Conservation (phyloP, 2,113 vertebrate genomes). For the Anoura caudifer region DNA sequence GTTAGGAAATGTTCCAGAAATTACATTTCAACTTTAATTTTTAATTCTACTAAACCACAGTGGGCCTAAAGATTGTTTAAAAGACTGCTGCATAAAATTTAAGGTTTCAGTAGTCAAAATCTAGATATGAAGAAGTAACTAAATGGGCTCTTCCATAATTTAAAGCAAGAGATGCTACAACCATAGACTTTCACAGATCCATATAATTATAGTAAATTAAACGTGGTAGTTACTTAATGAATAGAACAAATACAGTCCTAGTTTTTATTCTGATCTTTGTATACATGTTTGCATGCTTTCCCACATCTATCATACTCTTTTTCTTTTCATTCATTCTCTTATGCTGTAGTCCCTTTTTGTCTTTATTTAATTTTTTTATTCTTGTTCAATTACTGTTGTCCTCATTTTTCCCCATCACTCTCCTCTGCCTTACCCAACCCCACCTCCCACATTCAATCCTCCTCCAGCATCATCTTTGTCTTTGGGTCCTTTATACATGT, state of each 20-base stretch:
- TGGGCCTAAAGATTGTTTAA: not conserved
- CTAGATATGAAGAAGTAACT: not conserved
- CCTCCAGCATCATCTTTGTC: too few relatives aligned
- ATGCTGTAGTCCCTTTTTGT: not conserved
- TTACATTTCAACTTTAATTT: constrained; percentile 19
- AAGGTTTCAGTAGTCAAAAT: not conserved
- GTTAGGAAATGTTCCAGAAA: constrained; percentile 29
- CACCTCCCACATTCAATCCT: too few relatives aligned
- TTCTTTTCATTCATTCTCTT: not conserved
- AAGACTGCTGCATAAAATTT: not conserved
- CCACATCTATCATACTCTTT: not conserved
- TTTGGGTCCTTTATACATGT: too few relatives aligned
- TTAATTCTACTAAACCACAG: constrained; percentile 19
- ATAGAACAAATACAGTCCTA: not conserved
- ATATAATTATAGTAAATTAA: not conserved
- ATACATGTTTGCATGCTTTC: not conserved
- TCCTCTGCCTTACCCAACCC: too few relatives aligned
- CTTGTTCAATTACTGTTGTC: too few relatives aligned
- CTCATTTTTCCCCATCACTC: too few relatives aligned
- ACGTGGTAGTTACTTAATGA: not conserved
- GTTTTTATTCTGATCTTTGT: not conserved
- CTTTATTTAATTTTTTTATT: too few relatives aligned
- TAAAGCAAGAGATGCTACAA: not conserved
- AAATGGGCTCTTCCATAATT: not conserved
- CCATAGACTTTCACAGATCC: not conserved